Evolutionary conservation across 2,797 vertebrate genomes (phyloP).

Genomic region (Myripristis murdjan): DNA sequence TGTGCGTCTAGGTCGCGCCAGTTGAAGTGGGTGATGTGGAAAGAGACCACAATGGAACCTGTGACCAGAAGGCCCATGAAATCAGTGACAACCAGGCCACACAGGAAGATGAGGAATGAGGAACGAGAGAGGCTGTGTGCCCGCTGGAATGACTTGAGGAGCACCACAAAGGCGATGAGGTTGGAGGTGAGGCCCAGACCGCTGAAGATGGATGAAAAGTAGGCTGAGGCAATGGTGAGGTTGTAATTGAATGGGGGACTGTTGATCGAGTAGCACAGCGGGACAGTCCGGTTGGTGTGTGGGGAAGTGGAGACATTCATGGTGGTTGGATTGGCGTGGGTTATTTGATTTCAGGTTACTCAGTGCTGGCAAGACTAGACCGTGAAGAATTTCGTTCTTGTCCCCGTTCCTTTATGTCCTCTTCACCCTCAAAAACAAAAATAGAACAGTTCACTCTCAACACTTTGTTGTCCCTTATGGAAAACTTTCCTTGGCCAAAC

Average conservation of each 20-base stretch:
- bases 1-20: slow-evolving; percentile 88
- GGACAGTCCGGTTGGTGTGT: slow-evolving; percentile 48
- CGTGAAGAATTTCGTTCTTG: slow-evolving; percentile 14
- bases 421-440: slow-evolving; percentile 52
- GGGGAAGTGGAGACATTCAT: slow-evolving; percentile 63
- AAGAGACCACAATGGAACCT: slow-evolving; percentile 89
- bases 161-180: slow-evolving; percentile 90
- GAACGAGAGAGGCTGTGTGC: slow-evolving; percentile 85
- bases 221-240: slow-evolving; percentile 80
- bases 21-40: slow-evolving; percentile 85
- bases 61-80: slow-evolving; percentile 93
- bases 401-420: background rate
- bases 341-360: slow-evolving; percentile 24
- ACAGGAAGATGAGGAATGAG: slow-evolving; percentile 93
- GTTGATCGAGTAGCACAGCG: slow-evolving; percentile 81
- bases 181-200: slow-evolving; percentile 92
- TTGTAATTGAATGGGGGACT: slow-evolving; percentile 60
- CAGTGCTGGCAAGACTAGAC: slow-evolving; percentile 13
- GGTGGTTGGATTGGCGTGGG: slow-evolving; percentile 25
- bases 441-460: background rate
- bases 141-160: slow-evolving; percentile 85
- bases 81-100: slow-evolving; percentile 94
- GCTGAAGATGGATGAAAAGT: slow-evolving; percentile 87
- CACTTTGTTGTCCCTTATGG: background rate
- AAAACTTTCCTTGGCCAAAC: background rate